Base-by-base conservation (phyloP, 2,888 invertebrate genomes). In the Gordius sp. region DNA sequence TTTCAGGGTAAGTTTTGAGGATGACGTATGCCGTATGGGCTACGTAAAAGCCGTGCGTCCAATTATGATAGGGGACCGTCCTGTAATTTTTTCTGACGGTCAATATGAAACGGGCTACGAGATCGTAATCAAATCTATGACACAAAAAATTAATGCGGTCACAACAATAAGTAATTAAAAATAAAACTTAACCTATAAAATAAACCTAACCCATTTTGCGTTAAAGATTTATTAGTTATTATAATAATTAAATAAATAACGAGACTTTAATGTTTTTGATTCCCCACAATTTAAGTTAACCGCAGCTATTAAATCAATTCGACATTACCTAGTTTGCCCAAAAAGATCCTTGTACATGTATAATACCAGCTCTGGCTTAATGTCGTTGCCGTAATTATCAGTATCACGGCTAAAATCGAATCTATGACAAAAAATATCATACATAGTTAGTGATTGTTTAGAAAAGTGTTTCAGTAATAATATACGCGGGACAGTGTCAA, bases 31-130 rank as follows among this genome's bases (percentile, higher is more conserved):
- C 81, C 20, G 79, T 76, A 64, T 83, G 81, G 1, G 82, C 82
- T 0, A 83, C 83, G 0, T 81, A 78, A 74, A 82, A 83, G 0
- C 81, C 83, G 65, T 84, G 83, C 25, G 79, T 78, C 77, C 82
- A 84, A 67, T 83, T 84, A 66, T 84, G 83, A 65, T 83, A 83
- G 0, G 82, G 80, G 0, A 82, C 81, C 27, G 77, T 72, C 4
- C 83, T 73, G 66, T 84, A 83, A 69, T 83, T 83, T 68, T 82
- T 83, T 65, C 78, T 76, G 1, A 83, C 82, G 0, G 82, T 83
- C 62, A 83, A 66, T 1, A 79, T 77, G 65, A 83, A 84, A 58
- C 78, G 73, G 27, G 78, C 74, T 57, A 82, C 75, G 25, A 74
- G 67, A 63, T 82, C 80, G 67, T 80, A 81, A 41, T 76, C 68